These are phyloP conservation scores for Anthophora plumipes DNA, from an alignment of 2,888 invertebrate genomes.

Conservation along the genomic window DNA sequence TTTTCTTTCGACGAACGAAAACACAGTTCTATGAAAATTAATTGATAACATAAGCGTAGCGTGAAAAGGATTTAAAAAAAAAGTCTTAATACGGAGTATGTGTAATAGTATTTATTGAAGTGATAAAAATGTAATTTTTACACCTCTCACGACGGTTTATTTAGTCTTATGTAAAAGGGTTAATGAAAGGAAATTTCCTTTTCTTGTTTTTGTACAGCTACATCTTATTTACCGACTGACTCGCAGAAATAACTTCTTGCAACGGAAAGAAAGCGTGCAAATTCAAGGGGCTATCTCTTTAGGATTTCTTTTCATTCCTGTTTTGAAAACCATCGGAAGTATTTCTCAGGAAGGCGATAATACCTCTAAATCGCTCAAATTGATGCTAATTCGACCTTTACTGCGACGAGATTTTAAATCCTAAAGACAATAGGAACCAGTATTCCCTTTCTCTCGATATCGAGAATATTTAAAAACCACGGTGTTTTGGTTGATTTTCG, in stretches of 20 bases:
- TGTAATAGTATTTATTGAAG: background rate
- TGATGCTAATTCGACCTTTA: slow-evolving; percentile 42
- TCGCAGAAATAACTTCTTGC: background rate
- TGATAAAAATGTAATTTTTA: background rate
- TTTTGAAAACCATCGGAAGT: background rate
- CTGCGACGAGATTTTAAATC: background rate
- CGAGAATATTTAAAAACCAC: background rate
- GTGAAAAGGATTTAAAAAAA: no score
- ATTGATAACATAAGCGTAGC: background rate
- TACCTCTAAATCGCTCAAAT: slow-evolving; percentile 38
- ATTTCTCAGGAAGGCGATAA: slow-evolving; percentile 39
- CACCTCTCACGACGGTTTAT: background rate
- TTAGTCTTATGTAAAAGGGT: background rate
- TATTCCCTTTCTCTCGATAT: slow-evolving; percentile 3
- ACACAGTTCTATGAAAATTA: background rate
- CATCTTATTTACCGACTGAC: background rate
- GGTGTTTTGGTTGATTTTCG: background rate
- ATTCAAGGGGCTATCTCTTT: background rate
- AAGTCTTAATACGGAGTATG: background rate
- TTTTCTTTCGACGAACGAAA: background rate
- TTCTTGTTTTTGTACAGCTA: background rate
- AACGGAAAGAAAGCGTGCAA: background rate
- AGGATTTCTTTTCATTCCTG: slow-evolving; percentile 9
- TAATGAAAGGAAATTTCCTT: background rate
- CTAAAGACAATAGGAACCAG: background rate